phyloP scores from a whole-genome alignment of 2,797 vertebrate genomes.

The Coccyzus lansbergi region DNA sequence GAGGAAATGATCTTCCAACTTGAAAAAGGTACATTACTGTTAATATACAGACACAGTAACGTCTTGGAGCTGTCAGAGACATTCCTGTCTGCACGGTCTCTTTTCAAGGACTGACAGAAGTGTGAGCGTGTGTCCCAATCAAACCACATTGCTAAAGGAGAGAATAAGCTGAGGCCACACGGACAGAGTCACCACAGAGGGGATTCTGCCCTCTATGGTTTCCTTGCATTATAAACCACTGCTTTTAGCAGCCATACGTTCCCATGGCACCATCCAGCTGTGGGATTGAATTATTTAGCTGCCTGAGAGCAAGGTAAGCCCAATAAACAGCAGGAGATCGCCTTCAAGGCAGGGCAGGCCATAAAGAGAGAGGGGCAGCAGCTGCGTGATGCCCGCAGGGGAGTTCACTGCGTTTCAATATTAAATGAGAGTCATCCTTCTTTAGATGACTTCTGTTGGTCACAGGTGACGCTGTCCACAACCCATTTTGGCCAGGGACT shows the following conservation, averaged over 20 bases:
- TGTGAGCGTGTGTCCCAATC: not conserved
- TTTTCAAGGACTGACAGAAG: not conserved
- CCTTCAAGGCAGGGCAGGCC: not conserved
- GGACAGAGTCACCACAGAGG: not conserved
- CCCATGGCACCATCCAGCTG: not conserved
- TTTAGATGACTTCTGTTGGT: not conserved
- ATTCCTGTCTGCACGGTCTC: not conserved
- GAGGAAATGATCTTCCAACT: not conserved
- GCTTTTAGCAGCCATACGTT: not conserved
- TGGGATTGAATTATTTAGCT: slow-evolving; percentile 7
- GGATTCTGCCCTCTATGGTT: not conserved
- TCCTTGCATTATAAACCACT: not conserved
- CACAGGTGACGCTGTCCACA: not conserved
- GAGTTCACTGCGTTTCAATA: not conserved
- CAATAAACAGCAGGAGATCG: not conserved
- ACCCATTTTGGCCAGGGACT: not conserved
- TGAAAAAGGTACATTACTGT: not conserved
- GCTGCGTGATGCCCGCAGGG: not conserved
- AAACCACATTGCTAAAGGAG: not conserved
- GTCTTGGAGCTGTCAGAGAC: not conserved
- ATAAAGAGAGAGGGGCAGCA: not conserved
- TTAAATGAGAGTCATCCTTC: not conserved
- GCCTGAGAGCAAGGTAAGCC: not conserved
- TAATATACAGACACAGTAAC: not conserved
- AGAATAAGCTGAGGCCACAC: not conserved